Percentiles rank a stretch among this genome's conserved stretches.
phyloP scores from a whole-genome alignment of 35 echinoderm and acorn worm species.

The Heliocidaris erythrogramma region DNA sequence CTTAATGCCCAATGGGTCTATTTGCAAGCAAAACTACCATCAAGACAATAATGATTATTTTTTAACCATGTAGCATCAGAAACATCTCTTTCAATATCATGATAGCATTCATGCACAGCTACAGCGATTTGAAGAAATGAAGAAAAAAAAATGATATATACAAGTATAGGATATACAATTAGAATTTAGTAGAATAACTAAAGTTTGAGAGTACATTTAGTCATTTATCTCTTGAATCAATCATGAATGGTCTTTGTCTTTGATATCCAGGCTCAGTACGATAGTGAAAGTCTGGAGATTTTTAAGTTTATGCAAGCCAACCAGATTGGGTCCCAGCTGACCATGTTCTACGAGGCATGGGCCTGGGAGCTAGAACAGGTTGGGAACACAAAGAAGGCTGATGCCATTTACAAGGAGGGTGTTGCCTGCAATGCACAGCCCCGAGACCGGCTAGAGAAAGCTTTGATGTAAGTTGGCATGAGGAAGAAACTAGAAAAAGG shows the following conservation, averaged over 20 bases:
- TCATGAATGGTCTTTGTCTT: neutral
- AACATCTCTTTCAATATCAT: too few species aligned
- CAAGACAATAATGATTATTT: too few species aligned
- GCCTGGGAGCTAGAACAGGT: constrained; percentile 83
- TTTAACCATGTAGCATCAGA: too few species aligned
- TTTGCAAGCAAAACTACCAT: too few species aligned
- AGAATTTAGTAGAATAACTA: neutral
- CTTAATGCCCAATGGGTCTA: too few species aligned
- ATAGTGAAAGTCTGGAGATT: constrained; percentile 52
- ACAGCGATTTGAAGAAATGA: too few species aligned
- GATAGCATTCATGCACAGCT: too few species aligned
- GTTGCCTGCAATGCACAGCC: constrained; percentile 70
- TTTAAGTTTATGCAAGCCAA: constrained; percentile 90
- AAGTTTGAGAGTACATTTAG: neutral
- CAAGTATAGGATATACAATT: too few species aligned
- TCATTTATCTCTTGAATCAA: neutral
- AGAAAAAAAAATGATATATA: neutral
- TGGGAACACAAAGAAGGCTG: constrained; percentile 92
- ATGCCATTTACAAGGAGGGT: constrained; percentile 76
- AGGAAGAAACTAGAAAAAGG: neutral
- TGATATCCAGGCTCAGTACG: constrained; percentile 27
- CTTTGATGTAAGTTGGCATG: constrained; percentile 63
- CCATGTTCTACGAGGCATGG: constrained; percentile 85
- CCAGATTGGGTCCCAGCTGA: constrained; percentile 65
- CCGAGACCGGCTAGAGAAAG: constrained; percentile 53